Base-by-base conservation (phyloP, 2,797 vertebrate genomes). In the Gila robusta region DNA sequence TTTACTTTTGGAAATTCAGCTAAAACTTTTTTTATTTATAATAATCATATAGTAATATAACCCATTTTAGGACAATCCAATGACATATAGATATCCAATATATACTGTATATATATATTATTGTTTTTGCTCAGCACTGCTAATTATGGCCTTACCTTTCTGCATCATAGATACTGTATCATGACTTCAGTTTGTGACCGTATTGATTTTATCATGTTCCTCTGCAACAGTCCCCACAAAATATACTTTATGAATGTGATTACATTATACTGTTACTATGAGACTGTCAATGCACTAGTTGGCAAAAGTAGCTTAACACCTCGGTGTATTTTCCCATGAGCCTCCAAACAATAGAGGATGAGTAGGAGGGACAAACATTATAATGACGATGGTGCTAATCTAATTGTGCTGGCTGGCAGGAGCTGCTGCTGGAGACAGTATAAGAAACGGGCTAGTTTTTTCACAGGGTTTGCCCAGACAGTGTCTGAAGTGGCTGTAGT, bases 321-420 rank as follows among this genome's bases (percentile, higher is more conserved):
- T 85, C 71, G 0, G 59, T 52, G 52, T 59, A 88, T 49, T 76
- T 79, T 76, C 28, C 81, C 76, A 72, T 47, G 54, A 77, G 83
- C 26, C 54, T 87, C 78, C 71, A 69, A 77, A 83, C 78, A 84
- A 79, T 83, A 44, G 77, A 59, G 16, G 56, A 44, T 44, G 72
- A 82, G 84, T 88, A 62, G 82, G 85, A 72, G 11, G 85, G 77
- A 70, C 37, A 78, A 84, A 81, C 49, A 28, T 49, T 59, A 17
- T 86, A 86, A 89, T 82, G 59, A 84, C 16, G 67, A 83, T 41
- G 81, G 67, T 82, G 81, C 56, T 88, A 59, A 64, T 89, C 64
- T 84, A 84, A 84, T 73, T 86, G 84, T 70, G 41, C 66, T 86
- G 47, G 85, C 67, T 84, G 79, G 71, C 77, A 79, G 87, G 70